A percentile compares a stretch with the other conserved stretches of the same genome.
These are phyloP conservation scores for Callipepla squamata DNA, from an alignment of 2,113 vertebrate species.

Conservation along the genomic window DNA sequence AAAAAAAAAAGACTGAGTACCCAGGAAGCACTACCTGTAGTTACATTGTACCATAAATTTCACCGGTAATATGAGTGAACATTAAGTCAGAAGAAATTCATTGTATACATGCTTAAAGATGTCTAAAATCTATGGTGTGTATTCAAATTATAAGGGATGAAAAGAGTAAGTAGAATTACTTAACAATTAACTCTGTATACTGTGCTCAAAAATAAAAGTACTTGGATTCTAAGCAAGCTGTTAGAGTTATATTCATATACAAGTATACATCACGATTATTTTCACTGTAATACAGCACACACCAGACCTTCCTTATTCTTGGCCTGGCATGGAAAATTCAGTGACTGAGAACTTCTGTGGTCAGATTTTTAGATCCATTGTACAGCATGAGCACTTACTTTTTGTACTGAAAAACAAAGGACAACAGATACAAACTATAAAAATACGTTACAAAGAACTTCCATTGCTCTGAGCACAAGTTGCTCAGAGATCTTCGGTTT, in stretches of 20 bases:
- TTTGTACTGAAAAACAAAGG: not conserved
- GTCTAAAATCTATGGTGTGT: not conserved
- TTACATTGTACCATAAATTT: rapidly evolving
- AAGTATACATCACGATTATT: not conserved
- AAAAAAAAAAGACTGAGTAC: not conserved
- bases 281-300: not conserved
- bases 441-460: not conserved
- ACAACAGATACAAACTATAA: not conserved
- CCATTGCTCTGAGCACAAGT: not conserved
- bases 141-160: not conserved
- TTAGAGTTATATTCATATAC: not conserved
- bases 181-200: not conserved
- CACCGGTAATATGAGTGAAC: not conserved
- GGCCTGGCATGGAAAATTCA: not conserved
- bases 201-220: not conserved
- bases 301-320: not conserved
- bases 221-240: not conserved
- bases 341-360: not conserved
- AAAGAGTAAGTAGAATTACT: not conserved
- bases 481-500: not conserved
- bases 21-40: not conserved
- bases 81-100: not conserved
- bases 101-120: not conserved
- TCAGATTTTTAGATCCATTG: not conserved
- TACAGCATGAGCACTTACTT: not conserved